phyloP scores from a whole-genome alignment of 2,888 invertebrate genomes.

The Bruchidius siliquastri region DNA sequence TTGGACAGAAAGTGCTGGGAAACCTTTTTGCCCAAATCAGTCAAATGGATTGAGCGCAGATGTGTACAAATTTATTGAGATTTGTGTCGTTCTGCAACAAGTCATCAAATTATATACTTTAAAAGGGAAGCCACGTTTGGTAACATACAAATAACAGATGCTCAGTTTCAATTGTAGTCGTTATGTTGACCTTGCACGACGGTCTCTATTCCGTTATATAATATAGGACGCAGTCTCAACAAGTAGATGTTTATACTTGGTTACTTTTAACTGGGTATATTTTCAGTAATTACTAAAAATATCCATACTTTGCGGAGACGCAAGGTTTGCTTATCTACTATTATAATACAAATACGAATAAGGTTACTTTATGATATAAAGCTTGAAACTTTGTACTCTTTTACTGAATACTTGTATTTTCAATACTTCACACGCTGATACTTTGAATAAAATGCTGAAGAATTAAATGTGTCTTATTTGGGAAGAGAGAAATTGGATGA shows the following conservation, averaged over 20 bases:
- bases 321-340: slow-evolving; percentile 34
- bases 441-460: slow-evolving; percentile 46
- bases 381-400: slow-evolving; percentile 47
- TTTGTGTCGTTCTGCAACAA: slow-evolving; percentile 17
- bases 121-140: slow-evolving; percentile 24
- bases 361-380: slow-evolving; percentile 31
- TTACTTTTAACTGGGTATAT: slow-evolving; percentile 9
- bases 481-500: no score
- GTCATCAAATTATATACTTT: slow-evolving; percentile 26
- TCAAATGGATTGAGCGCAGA: slow-evolving; percentile 10
- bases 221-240: slow-evolving; percentile 9
- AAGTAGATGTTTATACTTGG: slow-evolving; percentile 20
- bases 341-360: neutral
- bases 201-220: slow-evolving; percentile 14
- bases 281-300: neutral
- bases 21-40: slow-evolving; percentile 43
- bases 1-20: slow-evolving; percentile 45
- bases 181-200: slow-evolving; percentile 15
- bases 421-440: slow-evolving; percentile 45
- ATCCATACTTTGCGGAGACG: neutral
- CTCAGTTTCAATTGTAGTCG: slow-evolving; percentile 17
- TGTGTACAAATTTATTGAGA: slow-evolving; percentile 14
- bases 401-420: slow-evolving; percentile 45
- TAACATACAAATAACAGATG: slow-evolving; percentile 31
- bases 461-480: no score